Evolutionary conservation across 2,888 invertebrate species (phyloP).

Genomic region (Cyclophora punctaria): DNA sequence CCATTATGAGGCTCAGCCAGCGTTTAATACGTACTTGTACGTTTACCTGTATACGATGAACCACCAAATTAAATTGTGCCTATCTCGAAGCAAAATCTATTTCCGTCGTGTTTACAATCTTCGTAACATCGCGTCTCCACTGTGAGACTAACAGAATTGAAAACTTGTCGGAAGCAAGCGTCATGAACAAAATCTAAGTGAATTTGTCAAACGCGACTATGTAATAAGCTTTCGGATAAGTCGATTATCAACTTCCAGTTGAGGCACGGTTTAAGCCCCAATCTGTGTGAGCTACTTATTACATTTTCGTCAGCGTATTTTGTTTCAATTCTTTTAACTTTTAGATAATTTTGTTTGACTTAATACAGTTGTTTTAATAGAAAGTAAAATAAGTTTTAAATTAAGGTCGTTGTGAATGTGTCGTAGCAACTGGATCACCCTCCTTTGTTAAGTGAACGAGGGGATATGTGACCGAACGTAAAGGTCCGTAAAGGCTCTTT

Average conservation of each 20-base stretch:
- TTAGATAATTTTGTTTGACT: too few species aligned
- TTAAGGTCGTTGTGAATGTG: too few species aligned
- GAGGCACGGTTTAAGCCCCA: slow-evolving; percentile 20
- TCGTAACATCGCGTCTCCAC: slow-evolving; percentile 32
- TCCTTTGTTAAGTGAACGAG: too few species aligned
- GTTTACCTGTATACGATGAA: slow-evolving; percentile 13
- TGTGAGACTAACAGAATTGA: slow-evolving; percentile 48
- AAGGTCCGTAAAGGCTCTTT: too few species aligned
- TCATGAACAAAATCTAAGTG: slow-evolving; percentile 64
- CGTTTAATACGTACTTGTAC: neutral
- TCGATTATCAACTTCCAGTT: slow-evolving; percentile 36
- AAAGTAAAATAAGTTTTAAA: too few species aligned
- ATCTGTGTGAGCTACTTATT: neutral
- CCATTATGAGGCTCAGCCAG: slow-evolving; percentile 15
- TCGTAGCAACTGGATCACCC: too few species aligned
- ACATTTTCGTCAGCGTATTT: too few species aligned
- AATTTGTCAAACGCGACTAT: slow-evolving; percentile 62
- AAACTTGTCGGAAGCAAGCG: slow-evolving; percentile 49
- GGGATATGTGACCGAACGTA: too few species aligned
- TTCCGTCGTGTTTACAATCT: slow-evolving; percentile 40
- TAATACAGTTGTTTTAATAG: too few species aligned
- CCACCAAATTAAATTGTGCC: slow-evolving; percentile 22
- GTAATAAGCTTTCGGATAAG: slow-evolving; percentile 59
- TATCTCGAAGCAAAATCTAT: slow-evolving; percentile 33
- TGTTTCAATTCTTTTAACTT: too few species aligned